These are phyloP conservation scores for Laticauda laticaudata DNA, from an alignment of 2,113 vertebrate genomes.

Conservation along the genomic window DNA sequence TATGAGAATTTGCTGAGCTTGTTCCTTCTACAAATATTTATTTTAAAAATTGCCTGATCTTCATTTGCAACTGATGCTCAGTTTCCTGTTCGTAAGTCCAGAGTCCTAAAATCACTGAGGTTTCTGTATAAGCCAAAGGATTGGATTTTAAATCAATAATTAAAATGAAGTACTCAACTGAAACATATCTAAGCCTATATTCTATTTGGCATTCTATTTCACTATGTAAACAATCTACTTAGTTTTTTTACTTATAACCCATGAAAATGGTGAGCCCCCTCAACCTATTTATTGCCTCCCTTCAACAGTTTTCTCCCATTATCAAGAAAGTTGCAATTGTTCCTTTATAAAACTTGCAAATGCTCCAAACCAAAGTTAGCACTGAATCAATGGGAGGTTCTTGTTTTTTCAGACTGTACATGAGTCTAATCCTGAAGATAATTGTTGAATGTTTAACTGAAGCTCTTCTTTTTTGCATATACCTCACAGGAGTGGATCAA, in stretches of 20 bases:
- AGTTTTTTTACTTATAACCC: neutral
- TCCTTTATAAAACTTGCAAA: neutral
- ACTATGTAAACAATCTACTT: neutral
- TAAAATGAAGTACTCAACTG: neutral
- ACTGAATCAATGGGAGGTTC: neutral
- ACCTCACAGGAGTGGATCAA: neutral
- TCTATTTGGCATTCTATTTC: neutral
- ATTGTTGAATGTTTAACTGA: neutral
- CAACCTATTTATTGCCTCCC: neutral
- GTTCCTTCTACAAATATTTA: neutral
- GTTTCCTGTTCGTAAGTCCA: neutral
- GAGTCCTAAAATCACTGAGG: neutral
- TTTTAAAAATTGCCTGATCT: neutral
- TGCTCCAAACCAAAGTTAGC: neutral
- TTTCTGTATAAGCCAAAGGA: neutral
- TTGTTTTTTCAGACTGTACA: neutral
- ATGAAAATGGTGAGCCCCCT: neutral
- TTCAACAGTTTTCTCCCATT: neutral
- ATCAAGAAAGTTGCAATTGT: neutral
- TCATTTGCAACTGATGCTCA: neutral
- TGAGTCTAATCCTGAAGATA: neutral
- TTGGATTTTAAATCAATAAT: neutral
- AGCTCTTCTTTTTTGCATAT: neutral
- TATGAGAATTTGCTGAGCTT: neutral
- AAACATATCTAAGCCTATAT: neutral